Base-by-base conservation (phyloP, 1,140 invertebrate genomes). In the Neodiprion fabricii region DNA sequence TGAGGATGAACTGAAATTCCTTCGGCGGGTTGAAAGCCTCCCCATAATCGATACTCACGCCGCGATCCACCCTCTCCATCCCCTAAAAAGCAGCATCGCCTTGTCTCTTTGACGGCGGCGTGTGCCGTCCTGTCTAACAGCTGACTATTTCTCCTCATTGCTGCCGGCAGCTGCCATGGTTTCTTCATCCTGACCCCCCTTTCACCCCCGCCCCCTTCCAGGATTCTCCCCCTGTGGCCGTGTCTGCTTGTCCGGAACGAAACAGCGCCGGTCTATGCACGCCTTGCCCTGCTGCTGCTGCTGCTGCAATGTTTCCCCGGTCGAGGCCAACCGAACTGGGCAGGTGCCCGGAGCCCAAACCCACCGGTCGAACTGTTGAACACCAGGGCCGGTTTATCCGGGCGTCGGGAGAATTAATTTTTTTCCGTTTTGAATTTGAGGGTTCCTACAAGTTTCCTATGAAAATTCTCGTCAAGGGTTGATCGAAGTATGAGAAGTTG, bases 221-320 rank as follows among this genome's bases (percentile, higher is more conserved):
- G 28, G 28, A 2, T 61, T 61, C 53, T 61, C 53, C 53, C 53
- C 53, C 53, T 61, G 53, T 61, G 53, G 53, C 5, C 28, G 5
- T 61, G 53, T 61, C 53, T 61, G 53, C 53, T 61, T 61, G 53
- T 9, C 53, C 53, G 53, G 53, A 61, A 61, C 53, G 53, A 61
- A 7, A 61, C 53, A 61, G 53, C 53, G 53, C 11, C 53, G 53
- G 11, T 61, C 53, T 61, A 61, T 61, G 53, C 5, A 61, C 53
- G 53, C 53, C 53, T 12, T 17, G 8, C 11, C n/a, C 53, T 61
- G 53, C 53, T 17, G 11, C n/a, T 12, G 53, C 53, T 61, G 53
- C 53, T 61, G 53, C 53, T 61, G 53, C 53, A 61, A 17, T 17
- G 53, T 61, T 61, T 61, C 11, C 53, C 53, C 53, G 53, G 53